phyloP scores from a whole-genome alignment of 2,797 vertebrate species.

The Anniella stebbinsi region DNA sequence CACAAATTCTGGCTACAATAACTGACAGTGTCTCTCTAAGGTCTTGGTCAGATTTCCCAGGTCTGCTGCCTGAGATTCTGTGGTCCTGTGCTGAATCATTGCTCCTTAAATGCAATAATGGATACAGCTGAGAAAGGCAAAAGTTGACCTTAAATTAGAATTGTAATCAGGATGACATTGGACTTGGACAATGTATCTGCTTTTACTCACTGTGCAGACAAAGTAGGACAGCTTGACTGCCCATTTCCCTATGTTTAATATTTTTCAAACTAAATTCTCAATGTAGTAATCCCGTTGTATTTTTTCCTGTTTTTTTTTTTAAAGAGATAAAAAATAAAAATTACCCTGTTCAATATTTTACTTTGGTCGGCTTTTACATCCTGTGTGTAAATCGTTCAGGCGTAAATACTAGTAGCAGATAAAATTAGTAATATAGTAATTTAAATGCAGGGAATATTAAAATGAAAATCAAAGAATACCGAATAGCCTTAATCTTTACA shows the following conservation, averaged over 20 bases:
- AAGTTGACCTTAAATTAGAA: conserved; percentile 22
- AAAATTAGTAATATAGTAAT: conserved; percentile 68
- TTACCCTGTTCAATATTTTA: conserved; percentile 26
- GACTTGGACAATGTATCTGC: neutral
- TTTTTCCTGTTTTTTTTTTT: neutral
- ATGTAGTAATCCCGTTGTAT: neutral
- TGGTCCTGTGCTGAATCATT: neutral
- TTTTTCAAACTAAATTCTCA: conserved; percentile 24
- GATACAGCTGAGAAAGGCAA: conserved; percentile 27
- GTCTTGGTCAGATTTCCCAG: neutral
- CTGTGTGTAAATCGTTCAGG: conserved; percentile 52
- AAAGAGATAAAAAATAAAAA: neutral
- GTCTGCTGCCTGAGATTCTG: neutral
- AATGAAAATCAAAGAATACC: conserved; percentile 75
- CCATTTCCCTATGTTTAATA: conserved; percentile 26
- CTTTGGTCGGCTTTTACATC: conserved; percentile 46
- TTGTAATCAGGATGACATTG: neutral
- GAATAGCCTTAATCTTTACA: conserved; percentile 71
- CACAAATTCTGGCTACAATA: too few species aligned
- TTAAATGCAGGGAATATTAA: conserved; percentile 65
- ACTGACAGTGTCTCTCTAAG: neutral
- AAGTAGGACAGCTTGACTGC: conserved; percentile 21
- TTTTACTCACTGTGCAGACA: neutral
- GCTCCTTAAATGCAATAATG: neutral
- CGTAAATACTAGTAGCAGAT: conserved; percentile 52